Evolutionary conservation across 2,888 invertebrate species (phyloP).

Genomic region (Eilema depressum): DNA sequence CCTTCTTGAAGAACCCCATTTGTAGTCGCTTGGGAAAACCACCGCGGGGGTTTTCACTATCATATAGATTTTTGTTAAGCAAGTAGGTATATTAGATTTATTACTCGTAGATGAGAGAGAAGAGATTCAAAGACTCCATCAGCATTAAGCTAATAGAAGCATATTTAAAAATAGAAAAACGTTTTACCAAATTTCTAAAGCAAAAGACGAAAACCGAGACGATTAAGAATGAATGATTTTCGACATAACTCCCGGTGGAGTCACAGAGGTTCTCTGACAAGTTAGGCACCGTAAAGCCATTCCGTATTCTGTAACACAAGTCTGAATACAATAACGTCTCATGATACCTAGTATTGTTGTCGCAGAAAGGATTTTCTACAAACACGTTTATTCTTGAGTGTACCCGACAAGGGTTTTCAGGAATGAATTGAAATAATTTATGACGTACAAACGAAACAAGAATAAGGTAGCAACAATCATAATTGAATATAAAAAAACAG

Average conservation of each 20-base stretch:
- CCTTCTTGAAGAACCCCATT: too few species aligned
- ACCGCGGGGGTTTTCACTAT: too few species aligned
- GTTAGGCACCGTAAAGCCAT: conserved; percentile 40
- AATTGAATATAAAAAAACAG: neutral
- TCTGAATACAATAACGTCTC: conserved; percentile 47
- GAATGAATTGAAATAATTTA: neutral
- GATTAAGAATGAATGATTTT: conserved; percentile 45
- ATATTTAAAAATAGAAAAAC: too few species aligned
- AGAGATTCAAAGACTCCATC: too few species aligned
- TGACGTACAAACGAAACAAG: neutral
- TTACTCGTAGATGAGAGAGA: too few species aligned
- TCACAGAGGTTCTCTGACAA: conserved; percentile 37
- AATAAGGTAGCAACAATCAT: too few species aligned
- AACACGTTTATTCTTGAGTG: conserved; percentile 46
- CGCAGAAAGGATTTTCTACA: conserved; percentile 40
- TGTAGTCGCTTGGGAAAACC: too few species aligned
- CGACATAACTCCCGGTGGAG: conserved; percentile 31
- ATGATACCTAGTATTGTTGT: conserved; percentile 45
- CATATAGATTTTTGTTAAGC: too few species aligned
- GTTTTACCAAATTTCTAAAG: neutral
- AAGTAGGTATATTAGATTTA: too few species aligned
- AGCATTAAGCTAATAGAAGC: too few species aligned
- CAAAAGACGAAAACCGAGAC: conserved; percentile 26
- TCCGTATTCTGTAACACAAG: conserved; percentile 38
- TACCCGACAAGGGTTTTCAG: conserved; percentile 11